A percentile compares a stretch with the other conserved stretches of the same genome.
phyloP scores from a whole-genome alignment of 2,797 vertebrate species.

The Catamblyrhynchus diadema region DNA sequence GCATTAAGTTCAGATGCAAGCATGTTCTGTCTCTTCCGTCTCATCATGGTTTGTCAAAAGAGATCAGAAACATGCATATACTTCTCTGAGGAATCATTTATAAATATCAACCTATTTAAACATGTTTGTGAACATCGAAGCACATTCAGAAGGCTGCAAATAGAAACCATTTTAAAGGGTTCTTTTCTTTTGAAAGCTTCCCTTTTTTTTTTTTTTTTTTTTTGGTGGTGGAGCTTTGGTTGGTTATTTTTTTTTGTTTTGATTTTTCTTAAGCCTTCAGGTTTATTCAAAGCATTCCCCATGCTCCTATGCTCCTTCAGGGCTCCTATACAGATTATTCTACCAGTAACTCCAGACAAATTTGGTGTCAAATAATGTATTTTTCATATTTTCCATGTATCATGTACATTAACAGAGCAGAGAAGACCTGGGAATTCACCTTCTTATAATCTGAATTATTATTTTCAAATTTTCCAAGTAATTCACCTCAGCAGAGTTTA shows the following conservation, averaged over 20 bases:
- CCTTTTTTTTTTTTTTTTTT: not conserved
- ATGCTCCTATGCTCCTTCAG: not conserved
- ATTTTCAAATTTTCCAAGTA: not conserved
- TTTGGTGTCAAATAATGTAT: not conserved
- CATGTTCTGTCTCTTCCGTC: not conserved
- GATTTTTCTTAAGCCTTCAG: not conserved
- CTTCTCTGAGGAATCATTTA: constrained; percentile 4
- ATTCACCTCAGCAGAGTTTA: not conserved
- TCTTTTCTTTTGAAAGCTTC: not conserved
- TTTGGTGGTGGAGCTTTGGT: not conserved
- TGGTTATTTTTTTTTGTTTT: not conserved
- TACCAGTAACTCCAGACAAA: not conserved
- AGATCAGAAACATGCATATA: constrained; percentile 19
- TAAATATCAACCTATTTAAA: constrained; percentile 3
- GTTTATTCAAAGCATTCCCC: not conserved
- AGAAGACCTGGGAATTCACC: not conserved
- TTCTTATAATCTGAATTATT: not conserved
- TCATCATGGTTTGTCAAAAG: constrained; percentile 16
- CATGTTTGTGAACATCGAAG: not conserved
- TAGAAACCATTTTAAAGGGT: not conserved
- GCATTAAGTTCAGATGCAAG: constrained; percentile 35
- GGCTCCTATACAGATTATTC: not conserved
- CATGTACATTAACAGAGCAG: not conserved
- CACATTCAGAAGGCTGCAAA: not conserved
- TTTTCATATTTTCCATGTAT: not conserved